phyloP scores from a whole-genome alignment of 2,888 invertebrate genomes.

The Hydropsyche betteni region DNA sequence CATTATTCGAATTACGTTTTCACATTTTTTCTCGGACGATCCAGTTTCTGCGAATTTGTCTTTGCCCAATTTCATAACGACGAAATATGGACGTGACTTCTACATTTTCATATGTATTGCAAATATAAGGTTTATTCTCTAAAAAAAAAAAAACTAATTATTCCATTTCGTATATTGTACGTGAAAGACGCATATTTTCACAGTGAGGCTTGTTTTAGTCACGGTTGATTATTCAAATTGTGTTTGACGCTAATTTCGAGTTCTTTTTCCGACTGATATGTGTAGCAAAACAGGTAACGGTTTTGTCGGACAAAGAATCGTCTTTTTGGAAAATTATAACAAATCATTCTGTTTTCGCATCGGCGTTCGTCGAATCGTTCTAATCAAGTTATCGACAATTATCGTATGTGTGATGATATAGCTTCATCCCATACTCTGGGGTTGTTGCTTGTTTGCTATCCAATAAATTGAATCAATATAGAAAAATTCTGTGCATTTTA shows the following conservation, averaged over 20 bases:
- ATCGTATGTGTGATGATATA: background rate
- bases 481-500: constrained; percentile 3
- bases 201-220: too few relatives aligned
- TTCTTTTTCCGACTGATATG: background rate
- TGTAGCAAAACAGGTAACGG: background rate
- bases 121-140: too few relatives aligned
- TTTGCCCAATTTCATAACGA: too few relatives aligned
- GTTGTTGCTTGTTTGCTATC: constrained; percentile 17
- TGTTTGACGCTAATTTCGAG: too few relatives aligned
- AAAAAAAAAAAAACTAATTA: too few relatives aligned
- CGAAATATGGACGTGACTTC: too few relatives aligned
- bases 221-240: too few relatives aligned
- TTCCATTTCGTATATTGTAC: too few relatives aligned
- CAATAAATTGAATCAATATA: constrained; percentile 10
- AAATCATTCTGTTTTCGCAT: background rate
- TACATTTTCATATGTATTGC: too few relatives aligned
- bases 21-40: background rate
- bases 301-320: background rate
- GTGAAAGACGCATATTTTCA: too few relatives aligned
- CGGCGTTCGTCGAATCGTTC: background rate
- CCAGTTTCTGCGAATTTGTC: background rate
- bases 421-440: background rate
- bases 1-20: background rate
- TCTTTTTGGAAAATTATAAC: constrained; percentile 6
- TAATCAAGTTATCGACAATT: constrained; percentile 28